phyloP scores from a whole-genome alignment of 2,888 invertebrate species.

The Vandiemenella viatica region DNA sequence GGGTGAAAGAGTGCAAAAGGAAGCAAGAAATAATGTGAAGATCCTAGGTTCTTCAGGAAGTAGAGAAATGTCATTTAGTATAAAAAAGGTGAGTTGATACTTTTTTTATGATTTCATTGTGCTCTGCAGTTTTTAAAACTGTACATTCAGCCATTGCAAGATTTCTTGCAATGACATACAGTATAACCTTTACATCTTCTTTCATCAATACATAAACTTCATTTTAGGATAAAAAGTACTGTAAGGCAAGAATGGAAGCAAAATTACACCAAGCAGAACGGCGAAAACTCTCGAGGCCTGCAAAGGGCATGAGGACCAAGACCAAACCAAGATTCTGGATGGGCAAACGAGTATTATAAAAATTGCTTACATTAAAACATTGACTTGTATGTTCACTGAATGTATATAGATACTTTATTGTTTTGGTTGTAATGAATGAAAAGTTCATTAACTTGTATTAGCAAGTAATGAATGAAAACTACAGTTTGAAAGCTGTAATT shows the following conservation, averaged over 20 bases:
- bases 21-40: constrained; percentile 36
- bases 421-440: too few relatives aligned
- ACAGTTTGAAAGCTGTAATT: too few relatives aligned
- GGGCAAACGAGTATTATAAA: constrained; percentile 4
- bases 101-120: too few relatives aligned
- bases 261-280: constrained; percentile 13
- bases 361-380: too few relatives aligned
- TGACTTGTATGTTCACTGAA: too few relatives aligned
- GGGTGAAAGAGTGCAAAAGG: constrained; percentile 53
- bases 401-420: too few relatives aligned
- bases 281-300: constrained; percentile 9
- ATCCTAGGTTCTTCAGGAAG: constrained; percentile 49
- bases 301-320: constrained; percentile 7
- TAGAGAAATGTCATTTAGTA: constrained; percentile 63
- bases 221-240: constrained; percentile 18
- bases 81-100: constrained; percentile 35
- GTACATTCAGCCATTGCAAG: not conserved
- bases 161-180: not conserved
- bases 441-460: too few relatives aligned
- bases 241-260: constrained; percentile 1
- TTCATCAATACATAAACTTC: constrained; percentile 6
- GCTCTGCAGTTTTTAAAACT: too few relatives aligned
- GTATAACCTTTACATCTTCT: not conserved
- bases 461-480: too few relatives aligned
- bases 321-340: constrained; percentile 9